Base-by-base conservation (phyloP, 2,888 invertebrate species). In the Dynastes tityus region DNA sequence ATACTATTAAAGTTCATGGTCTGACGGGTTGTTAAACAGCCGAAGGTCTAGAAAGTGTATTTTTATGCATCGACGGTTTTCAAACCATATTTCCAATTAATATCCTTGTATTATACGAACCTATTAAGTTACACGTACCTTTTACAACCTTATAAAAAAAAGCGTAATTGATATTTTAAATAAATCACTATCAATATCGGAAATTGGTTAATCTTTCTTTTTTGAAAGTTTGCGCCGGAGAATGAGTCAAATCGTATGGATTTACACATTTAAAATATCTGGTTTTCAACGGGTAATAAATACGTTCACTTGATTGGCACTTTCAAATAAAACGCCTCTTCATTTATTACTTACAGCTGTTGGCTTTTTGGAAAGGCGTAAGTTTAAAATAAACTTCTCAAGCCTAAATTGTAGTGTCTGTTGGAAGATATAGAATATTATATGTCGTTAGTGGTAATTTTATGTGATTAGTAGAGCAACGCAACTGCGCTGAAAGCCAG, bases 271-370 rank as follows among this genome's bases (percentile, higher is more conserved):
- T 37, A 27, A 22, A 61, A 61, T 61, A 63, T n/a, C 29, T 55
- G 11, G 32, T 63, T 63, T 63, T 63, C 63, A 63, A 63, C 63
- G 11, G 29, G 13, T 29, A 63, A 63, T 63, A 63, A 63, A 63
- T 2, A 63, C 32, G 29, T 22, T 2, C 5, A 13, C 32, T 27
- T 63, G 63, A 13, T 63, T 32, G 63, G 32, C 13, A 32, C 27
- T 32, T 29, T 63, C 29, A 63, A 63, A 63, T 63, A 32, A 55
- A 63, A 32, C 32, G 29, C 32, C 63, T 63, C 55, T 6, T 55
- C 55, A 4, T 11, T 55, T 16, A 55, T 55, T n/a, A n/a, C n/a
- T 55, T n/a, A n/a, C n/a, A 55, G 13, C n/a, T n/a, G n/a, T 55
- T 55, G 16, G 1, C 0, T 16, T 16, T n/a, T 55, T 5, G 22